phyloP scores from a whole-genome alignment of 2,113 vertebrate species.

The Microcebus ravelobensis region DNA sequence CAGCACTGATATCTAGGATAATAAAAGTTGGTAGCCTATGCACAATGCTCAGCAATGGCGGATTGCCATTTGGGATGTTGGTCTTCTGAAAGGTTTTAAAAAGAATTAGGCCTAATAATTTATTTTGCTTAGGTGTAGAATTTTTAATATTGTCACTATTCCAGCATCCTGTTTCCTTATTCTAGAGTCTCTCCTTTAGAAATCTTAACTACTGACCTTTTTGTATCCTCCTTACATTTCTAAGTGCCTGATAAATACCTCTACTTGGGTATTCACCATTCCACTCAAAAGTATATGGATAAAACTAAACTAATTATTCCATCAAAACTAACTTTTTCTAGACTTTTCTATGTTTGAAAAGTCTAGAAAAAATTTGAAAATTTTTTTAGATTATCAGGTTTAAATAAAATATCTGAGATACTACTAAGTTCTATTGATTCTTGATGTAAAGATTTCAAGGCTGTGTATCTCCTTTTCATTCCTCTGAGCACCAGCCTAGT shows the following conservation, averaged over 20 bases:
- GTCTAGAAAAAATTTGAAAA: no score
- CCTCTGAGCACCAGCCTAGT: neutral
- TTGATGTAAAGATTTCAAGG: neutral
- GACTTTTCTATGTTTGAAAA: neutral
- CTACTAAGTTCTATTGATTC: neutral
- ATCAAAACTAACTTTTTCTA: neutral
- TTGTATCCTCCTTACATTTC: constrained; percentile 6
- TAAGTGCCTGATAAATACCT: neutral
- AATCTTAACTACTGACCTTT: neutral
- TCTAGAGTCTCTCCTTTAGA: neutral
- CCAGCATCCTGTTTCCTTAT: neutral
- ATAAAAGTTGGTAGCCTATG: neutral
- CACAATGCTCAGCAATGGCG: neutral
- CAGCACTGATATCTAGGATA: neutral
- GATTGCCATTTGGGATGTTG: neutral
- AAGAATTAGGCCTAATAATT: neutral
- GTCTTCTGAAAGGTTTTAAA: neutral
- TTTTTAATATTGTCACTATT: neutral
- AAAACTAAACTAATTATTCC: constrained; percentile 12
- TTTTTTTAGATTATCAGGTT: neutral
- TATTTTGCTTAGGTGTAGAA: neutral
- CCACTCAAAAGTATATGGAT: neutral
- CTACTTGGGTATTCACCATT: neutral
- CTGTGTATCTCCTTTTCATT: neutral
- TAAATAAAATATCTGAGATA: constrained; percentile 12